phyloP scores from a whole-genome alignment of 2,797 vertebrate genomes.

The Sparidentex hasta region DNA sequence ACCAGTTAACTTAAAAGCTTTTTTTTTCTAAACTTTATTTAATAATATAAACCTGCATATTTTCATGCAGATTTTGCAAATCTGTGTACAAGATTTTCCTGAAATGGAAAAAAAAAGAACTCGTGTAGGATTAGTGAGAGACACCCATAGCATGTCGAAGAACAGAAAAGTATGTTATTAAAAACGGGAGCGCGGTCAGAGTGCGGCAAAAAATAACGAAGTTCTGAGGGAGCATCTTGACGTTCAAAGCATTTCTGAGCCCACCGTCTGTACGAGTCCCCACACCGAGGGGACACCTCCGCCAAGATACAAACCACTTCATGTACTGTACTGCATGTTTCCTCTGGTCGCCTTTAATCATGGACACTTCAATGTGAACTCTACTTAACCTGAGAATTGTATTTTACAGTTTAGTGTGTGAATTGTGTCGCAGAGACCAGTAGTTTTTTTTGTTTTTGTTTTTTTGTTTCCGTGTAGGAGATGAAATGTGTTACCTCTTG shows the following conservation, averaged over 20 bases:
- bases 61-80: slow-evolving; percentile 45
- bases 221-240: slow-evolving; percentile 12
- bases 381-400: slow-evolving; percentile 55
- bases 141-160: slow-evolving; percentile 56
- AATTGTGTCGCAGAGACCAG: slow-evolving; percentile 51
- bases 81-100: slow-evolving; percentile 16
- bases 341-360: slow-evolving; percentile 63
- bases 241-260: slow-evolving; percentile 67
- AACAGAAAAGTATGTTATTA: slow-evolving; percentile 57
- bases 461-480: slow-evolving; percentile 30
- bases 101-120: background rate
- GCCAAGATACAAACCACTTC: slow-evolving; percentile 63
- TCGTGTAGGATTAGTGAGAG: slow-evolving; percentile 8
- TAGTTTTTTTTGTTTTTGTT: slow-evolving; percentile 33
- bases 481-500: slow-evolving; percentile 68
- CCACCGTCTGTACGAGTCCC: slow-evolving; percentile 32
- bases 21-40: slow-evolving; percentile 20
- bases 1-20: slow-evolving; percentile 33
- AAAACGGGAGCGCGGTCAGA: slow-evolving; percentile 40
- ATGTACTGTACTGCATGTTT: slow-evolving; percentile 72
- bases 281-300: slow-evolving; percentile 3
- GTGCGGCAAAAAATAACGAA: slow-evolving; percentile 4
- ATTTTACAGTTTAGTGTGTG: slow-evolving; percentile 56
- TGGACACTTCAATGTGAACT: slow-evolving; percentile 61
- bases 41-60: slow-evolving; percentile 40